Evolutionary conservation across 1,140 invertebrate genomes (phyloP).

Genomic region (Asobara japonica): DNA sequence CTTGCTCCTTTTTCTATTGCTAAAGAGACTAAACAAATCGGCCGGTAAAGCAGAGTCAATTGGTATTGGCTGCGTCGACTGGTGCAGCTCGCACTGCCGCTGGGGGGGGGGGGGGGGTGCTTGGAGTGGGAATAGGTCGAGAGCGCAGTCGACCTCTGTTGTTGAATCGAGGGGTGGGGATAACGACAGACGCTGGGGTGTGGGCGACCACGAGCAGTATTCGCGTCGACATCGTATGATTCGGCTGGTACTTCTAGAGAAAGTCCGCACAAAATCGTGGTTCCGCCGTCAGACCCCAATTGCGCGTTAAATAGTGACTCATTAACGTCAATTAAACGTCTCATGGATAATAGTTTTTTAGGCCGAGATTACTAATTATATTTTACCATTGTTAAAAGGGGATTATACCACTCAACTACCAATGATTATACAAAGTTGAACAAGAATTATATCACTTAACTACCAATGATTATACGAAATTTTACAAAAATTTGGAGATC

Average conservation of each 20-base stretch:
- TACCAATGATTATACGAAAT: too few species aligned
- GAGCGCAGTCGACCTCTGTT: neutral
- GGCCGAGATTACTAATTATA: too few species aligned
- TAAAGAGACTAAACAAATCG: slow-evolving; percentile 20
- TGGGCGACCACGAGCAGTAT: slow-evolving; percentile 40
- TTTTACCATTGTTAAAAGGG: too few species aligned
- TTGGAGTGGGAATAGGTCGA: neutral
- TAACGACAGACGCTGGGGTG: slow-evolving; percentile 10
- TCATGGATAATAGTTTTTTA: too few species aligned
- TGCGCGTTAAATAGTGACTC: neutral
- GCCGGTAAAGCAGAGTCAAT: slow-evolving; percentile 13
- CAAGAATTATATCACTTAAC: too few species aligned
- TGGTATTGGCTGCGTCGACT: slow-evolving; percentile 19
- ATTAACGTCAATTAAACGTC: neutral
- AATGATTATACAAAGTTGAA: too few species aligned
- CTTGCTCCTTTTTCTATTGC: too few species aligned
- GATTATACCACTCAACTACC: too few species aligned
- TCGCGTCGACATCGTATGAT: slow-evolving; percentile 36
- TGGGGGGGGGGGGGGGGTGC: neutral
- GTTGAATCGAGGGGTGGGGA: neutral
- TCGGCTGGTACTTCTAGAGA: slow-evolving; percentile 16
- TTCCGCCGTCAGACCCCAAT: neutral
- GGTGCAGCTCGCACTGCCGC: slow-evolving; percentile 23
- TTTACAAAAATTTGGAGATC: too few species aligned
- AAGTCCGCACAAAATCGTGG: slow-evolving; percentile 14